Evolutionary conservation across 2,888 invertebrate genomes (phyloP).

Genomic region (Torymus auratus): DNA sequence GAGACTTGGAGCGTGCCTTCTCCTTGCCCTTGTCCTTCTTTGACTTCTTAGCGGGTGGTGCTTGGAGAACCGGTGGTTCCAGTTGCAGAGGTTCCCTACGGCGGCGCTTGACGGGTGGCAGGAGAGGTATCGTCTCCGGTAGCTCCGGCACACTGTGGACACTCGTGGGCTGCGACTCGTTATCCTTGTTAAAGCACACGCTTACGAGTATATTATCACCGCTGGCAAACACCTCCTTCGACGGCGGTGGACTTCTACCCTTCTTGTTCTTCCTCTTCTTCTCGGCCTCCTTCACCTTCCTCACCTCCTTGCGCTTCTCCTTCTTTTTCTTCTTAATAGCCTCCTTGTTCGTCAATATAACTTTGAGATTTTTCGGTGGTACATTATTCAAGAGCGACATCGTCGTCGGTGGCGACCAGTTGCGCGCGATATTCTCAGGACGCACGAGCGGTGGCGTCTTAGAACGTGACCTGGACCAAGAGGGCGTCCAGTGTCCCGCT

Average conservation of each 20-base stretch:
- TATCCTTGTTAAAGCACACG: conserved; percentile 89
- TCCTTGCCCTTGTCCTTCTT: conserved; percentile 76
- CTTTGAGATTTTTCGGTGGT: conserved; percentile 79
- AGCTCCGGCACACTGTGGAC: conserved; percentile 67
- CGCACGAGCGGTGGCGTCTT: conserved; percentile 71
- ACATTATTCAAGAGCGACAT: conserved; percentile 72
- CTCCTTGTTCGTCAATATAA: conserved; percentile 80
- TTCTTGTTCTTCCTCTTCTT: conserved; percentile 76
- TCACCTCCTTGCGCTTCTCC: conserved; percentile 69
- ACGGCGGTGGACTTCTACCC: conserved; percentile 81
- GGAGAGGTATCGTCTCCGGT: conserved; percentile 71
- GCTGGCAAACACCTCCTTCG: conserved; percentile 94
- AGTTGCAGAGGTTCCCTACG: conserved; percentile 72
- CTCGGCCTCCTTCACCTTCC: conserved; percentile 70
- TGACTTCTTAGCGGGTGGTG: conserved; percentile 72
- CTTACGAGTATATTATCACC: conserved; percentile 95
- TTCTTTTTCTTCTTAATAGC: conserved; percentile 77
- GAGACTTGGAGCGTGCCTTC: conserved; percentile 62
- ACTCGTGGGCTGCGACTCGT: conserved; percentile 64
- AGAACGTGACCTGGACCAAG: conserved; percentile 81
- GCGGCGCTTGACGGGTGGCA: conserved; percentile 75
- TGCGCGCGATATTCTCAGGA: conserved; percentile 62
- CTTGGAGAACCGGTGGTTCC: conserved; percentile 65
- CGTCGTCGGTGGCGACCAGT: conserved; percentile 82
- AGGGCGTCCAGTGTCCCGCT: conserved; percentile 77